A percentile compares a stretch with the other conserved stretches of the same genome.
Conservation (phyloP, 2,797 vertebrate species). For the Cephalopachus bancanus region DNA sequence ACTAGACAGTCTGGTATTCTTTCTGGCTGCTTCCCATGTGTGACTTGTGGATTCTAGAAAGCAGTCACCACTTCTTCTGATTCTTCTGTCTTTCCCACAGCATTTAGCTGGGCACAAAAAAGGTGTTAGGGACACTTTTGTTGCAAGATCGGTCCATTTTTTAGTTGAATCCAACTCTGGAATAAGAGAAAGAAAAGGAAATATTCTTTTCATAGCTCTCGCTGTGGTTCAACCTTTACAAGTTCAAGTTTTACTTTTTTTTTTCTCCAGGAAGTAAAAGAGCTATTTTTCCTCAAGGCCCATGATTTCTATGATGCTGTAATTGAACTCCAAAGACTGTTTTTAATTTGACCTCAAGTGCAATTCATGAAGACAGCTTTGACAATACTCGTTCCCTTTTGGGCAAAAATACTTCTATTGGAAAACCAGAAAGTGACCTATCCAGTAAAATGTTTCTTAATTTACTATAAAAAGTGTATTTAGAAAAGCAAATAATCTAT, state of each 20-base stretch:
- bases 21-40: neutral
- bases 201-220: constrained; percentile 56
- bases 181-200: constrained; percentile 62
- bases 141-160: constrained; percentile 17
- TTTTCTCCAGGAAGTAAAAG: constrained; percentile 75
- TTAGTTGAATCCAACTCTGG: constrained; percentile 42
- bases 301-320: constrained; percentile 80
- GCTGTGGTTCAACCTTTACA: constrained; percentile 57
- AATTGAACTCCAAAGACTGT: constrained; percentile 68
- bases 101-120: constrained; percentile 32
- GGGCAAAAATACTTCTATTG: constrained; percentile 72
- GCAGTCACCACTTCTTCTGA: constrained; percentile 4
- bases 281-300: constrained; percentile 74
- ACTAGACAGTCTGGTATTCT: neutral
- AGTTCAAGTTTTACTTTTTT: constrained; percentile 61
- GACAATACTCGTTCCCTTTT: constrained; percentile 72
- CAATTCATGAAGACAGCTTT: constrained; percentile 73
- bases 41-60: constrained; percentile 31
- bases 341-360: constrained; percentile 79
- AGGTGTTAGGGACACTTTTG: neutral
- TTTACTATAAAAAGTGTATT: constrained; percentile 75
- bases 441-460: constrained; percentile 74
- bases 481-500: constrained; percentile 75
- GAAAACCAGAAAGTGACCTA: constrained; percentile 74
- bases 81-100: constrained; percentile 33